Percentiles rank a stretch among this genome's conserved stretches.
These are phyloP conservation scores for Euzophera pinguis DNA, from an alignment of 2,888 invertebrate genomes.

Conservation along the genomic window DNA sequence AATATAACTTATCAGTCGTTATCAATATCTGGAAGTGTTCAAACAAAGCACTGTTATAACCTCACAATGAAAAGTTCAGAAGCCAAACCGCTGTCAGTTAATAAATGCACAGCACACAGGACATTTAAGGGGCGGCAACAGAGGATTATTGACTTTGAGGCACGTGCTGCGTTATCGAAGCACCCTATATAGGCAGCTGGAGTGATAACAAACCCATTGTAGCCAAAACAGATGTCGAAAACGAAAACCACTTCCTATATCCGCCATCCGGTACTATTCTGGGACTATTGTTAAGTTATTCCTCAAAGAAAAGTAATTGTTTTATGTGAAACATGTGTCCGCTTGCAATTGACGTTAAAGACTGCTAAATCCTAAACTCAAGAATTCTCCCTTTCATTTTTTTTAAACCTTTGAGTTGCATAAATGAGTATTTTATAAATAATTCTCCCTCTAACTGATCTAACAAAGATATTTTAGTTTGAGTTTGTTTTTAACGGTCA, in stretches of 20 bases:
- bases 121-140: conserved; percentile 4
- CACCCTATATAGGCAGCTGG: conserved; percentile 32
- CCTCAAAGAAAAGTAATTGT: too few species aligned
- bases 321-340: too few species aligned
- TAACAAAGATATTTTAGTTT: too few species aligned
- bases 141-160: conserved; percentile 16
- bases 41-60: not conserved
- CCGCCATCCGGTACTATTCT: conserved; percentile 15
- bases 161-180: conserved; percentile 31
- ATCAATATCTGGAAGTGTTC: not conserved
- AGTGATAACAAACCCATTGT: conserved; percentile 35
- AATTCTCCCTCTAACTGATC: too few species aligned
- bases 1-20: too few species aligned
- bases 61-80: not conserved
- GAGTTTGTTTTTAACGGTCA: too few species aligned
- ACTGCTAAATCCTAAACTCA: too few species aligned
- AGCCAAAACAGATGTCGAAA: conserved; percentile 27
- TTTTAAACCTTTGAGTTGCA: too few species aligned
- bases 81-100: not conserved
- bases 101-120: not conserved
- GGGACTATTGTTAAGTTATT: not conserved
- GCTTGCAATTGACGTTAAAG: too few species aligned
- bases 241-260: conserved; percentile 33
- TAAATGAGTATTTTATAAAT: too few species aligned
- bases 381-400: too few species aligned